phyloP scores from a whole-genome alignment of 2,113 vertebrate species.

The Gambusia affinis region DNA sequence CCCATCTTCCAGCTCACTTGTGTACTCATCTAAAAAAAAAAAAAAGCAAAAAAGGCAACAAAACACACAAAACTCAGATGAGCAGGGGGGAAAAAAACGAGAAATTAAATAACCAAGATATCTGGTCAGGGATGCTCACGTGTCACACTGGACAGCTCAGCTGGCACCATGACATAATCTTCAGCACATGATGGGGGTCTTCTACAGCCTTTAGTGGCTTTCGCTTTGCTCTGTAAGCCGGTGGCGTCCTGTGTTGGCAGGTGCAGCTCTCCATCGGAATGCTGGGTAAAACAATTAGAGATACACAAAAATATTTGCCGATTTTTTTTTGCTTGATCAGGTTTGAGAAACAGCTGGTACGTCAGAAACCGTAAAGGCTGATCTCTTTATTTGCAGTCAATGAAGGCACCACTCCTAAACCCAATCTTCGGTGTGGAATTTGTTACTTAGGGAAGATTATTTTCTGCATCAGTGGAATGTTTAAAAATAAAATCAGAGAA shows the following conservation, averaged over 20 bases:
- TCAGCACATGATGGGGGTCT: constrained; percentile 86
- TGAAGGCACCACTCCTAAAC: too few species aligned
- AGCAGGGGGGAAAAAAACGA: not conserved
- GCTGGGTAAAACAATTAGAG: constrained; percentile 40
- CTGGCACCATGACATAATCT: constrained; percentile 93
- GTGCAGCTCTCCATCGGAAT: constrained; percentile 87
- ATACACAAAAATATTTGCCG: not conserved
- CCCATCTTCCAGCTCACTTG: constrained; percentile 78
- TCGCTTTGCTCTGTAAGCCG: constrained; percentile 83
- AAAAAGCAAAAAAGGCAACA: not conserved
- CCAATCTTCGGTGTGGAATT: too few species aligned
- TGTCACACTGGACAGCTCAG: constrained; percentile 86
- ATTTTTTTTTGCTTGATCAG: not conserved
- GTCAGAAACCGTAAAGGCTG: not conserved
- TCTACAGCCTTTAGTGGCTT: constrained; percentile 81
- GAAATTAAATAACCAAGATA: not conserved
- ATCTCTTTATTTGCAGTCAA: too few species aligned
- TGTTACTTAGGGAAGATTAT: too few species aligned
- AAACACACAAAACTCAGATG: constrained; percentile 13
- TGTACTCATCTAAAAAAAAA: constrained; percentile 81
- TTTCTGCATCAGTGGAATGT: too few species aligned
- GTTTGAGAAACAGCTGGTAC: not conserved
- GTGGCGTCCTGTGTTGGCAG: constrained; percentile 78
- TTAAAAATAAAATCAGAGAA: too few species aligned
- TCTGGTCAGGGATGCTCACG: not conserved